Evolutionary conservation across 2,888 invertebrate genomes (phyloP), one percentile per base, ranked within the genome.

Genomic region (Proisotoma minuta): DNA sequence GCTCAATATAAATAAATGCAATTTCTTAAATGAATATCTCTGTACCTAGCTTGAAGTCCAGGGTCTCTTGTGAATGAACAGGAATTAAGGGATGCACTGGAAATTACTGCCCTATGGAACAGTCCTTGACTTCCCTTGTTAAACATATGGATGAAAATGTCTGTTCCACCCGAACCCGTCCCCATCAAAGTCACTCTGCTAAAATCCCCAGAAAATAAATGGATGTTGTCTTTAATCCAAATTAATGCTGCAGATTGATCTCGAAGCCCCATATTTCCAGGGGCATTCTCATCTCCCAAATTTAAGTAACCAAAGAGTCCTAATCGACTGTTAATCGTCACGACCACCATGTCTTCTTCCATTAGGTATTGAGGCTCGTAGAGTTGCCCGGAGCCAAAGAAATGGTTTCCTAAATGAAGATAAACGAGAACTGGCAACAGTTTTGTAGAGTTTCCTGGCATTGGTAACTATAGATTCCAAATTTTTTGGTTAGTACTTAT

Each of bases 401-500:
- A 28, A 27, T 64, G 58, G 3, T 53, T 18, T 26, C 69, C 69
- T 4, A 64, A 64, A 34, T 68, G 66, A 26, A 71, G 48, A 20
- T 61, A 63, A 10, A 71, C 68, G 22, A 70, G 51, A 8, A 71
- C 71, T 0, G 71, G 71, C 3, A 65, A 59, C 1, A 69, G 58
- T 5, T 67, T 56, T 20, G 62, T 69, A 26, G 59, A 59, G 5
- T 64, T 47, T 15, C 66, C 69, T 50, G 61, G 60, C 27, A 53
- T 60, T n/a, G 65, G 65, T 28, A 68, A 40, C 57, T 51, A 47
- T 28, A 26, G 48, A 54, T 28, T 24, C n/a, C n/a, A n/a, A 26
- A 3, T 26, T 18, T 43, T 34, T 43, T 5, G 20, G 15, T 43
- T n/a, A 43, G 18, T 18, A 43, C 20, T 43, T 43, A 43, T 43